A percentile compares a stretch with the other conserved stretches of the same genome.
phyloP scores from a whole-genome alignment of 2,113 vertebrate genomes.

The Tursiops truncatus region DNA sequence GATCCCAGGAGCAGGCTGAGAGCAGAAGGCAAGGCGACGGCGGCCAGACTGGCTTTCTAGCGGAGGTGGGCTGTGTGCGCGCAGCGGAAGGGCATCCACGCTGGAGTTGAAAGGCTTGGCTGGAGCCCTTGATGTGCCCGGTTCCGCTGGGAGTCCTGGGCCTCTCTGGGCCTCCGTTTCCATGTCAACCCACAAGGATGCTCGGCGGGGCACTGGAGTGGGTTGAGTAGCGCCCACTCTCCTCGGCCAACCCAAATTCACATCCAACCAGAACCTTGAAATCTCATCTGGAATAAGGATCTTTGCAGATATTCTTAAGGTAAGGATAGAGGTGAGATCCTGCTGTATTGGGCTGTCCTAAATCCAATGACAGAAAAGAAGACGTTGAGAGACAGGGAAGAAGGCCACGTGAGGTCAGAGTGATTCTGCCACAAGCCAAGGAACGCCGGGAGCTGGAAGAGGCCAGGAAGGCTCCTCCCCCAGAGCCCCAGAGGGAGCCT shows the following conservation, averaged over 20 bases:
- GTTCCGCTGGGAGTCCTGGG: background rate
- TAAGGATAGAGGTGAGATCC: background rate
- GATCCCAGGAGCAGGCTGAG: background rate
- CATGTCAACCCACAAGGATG: background rate
- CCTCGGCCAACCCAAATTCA: background rate
- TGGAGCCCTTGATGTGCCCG: background rate
- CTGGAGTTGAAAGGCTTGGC: background rate
- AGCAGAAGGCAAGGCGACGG: rapidly evolving
- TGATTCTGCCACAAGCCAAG: background rate
- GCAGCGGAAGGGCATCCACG: background rate
- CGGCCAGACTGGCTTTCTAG: rapidly evolving
- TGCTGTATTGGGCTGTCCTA: background rate
- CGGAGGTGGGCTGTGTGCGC: rapidly evolving
- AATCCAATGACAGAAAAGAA: background rate
- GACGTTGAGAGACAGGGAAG: background rate
- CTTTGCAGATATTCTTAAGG: background rate
- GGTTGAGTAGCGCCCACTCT: rapidly evolving
- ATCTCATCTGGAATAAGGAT: background rate
- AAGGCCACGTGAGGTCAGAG: background rate
- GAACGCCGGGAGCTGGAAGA: background rate
- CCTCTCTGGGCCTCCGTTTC: background rate
- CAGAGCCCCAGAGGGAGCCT: rapidly evolving
- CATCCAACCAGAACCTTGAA: background rate
- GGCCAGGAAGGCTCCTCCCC: background rate
- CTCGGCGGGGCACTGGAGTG: background rate